phyloP scores from a whole-genome alignment of 1,140 invertebrate genomes.

The Dinoponera quadriceps region DNA sequence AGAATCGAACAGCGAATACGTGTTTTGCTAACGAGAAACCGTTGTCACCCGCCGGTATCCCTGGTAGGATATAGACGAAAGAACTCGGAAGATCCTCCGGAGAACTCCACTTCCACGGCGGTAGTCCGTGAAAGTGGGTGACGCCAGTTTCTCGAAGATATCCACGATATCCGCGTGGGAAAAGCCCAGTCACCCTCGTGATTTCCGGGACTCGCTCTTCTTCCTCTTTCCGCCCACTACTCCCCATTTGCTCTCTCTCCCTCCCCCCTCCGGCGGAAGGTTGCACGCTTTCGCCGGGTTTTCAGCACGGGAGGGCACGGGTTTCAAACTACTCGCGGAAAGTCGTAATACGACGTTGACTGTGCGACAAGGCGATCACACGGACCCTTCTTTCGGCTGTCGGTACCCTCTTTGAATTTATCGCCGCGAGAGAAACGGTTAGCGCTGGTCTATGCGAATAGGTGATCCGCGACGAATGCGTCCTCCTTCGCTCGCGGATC shows the following conservation, averaged over 20 bases:
- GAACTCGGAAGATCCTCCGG: constrained; percentile 61
- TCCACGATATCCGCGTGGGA: constrained; percentile 76
- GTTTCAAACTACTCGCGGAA: constrained; percentile 48
- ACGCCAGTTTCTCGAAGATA: constrained; percentile 70
- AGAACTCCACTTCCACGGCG: constrained; percentile 61
- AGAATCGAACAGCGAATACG: constrained; percentile 72
- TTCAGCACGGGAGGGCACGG: neutral
- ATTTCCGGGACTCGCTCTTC: constrained; percentile 58
- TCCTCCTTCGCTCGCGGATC: constrained; percentile 27
- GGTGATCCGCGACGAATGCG: constrained; percentile 54
- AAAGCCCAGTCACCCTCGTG: constrained; percentile 68
- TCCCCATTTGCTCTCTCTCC: neutral
- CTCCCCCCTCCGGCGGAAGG: neutral
- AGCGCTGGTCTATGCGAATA: constrained; percentile 47
- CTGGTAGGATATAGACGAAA: constrained; percentile 42
- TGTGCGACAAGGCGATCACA: constrained; percentile 63
- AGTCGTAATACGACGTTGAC: constrained; percentile 68
- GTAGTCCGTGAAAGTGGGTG: constrained; percentile 70
- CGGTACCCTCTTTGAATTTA: constrained; percentile 45
- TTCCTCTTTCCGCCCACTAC: neutral
- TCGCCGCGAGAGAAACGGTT: constrained; percentile 55
- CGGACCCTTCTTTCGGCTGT: constrained; percentile 3
- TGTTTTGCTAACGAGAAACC: constrained; percentile 82
- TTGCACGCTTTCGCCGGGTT: constrained; percentile 17
- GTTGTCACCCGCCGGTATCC: constrained; percentile 78